These are phyloP conservation scores for Chaetorhynchus papuensis DNA, from an alignment of 2,113 vertebrate species.

Conservation along the genomic window DNA sequence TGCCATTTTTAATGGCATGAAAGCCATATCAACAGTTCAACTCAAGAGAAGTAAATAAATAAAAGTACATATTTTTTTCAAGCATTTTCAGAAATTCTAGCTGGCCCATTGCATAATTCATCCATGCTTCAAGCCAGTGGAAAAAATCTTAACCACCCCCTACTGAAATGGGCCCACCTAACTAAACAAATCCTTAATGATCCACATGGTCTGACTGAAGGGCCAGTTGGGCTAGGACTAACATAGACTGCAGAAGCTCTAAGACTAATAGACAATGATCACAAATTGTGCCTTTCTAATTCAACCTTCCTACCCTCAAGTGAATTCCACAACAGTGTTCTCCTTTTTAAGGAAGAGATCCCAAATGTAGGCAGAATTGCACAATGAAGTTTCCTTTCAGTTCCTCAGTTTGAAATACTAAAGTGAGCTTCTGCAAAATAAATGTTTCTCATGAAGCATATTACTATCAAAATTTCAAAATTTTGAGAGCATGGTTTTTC, in stretches of 20 bases:
- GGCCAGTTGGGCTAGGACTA: background rate
- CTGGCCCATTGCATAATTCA: background rate
- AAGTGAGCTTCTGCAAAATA: background rate
- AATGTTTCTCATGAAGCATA: background rate
- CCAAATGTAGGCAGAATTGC: background rate
- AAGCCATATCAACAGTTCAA: background rate
- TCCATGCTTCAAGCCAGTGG: background rate
- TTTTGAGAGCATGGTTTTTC: background rate
- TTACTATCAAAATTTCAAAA: background rate
- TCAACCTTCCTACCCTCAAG: background rate
- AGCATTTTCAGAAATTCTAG: background rate
- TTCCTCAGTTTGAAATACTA: background rate
- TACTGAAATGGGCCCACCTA: background rate
- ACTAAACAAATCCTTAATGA: background rate
- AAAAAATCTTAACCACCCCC: background rate
- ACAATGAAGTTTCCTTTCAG: background rate
- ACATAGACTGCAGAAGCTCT: background rate
- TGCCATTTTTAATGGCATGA: background rate
- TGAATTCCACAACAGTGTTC: background rate
- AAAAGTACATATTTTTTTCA: background rate
- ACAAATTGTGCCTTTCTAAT: background rate
- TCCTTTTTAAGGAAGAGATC: background rate
- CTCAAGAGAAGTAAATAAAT: background rate
- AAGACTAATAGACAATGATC: background rate
- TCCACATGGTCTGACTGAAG: background rate